Conservation (phyloP, 1,140 invertebrate genomes). For the Polyergus mexicanus region DNA sequence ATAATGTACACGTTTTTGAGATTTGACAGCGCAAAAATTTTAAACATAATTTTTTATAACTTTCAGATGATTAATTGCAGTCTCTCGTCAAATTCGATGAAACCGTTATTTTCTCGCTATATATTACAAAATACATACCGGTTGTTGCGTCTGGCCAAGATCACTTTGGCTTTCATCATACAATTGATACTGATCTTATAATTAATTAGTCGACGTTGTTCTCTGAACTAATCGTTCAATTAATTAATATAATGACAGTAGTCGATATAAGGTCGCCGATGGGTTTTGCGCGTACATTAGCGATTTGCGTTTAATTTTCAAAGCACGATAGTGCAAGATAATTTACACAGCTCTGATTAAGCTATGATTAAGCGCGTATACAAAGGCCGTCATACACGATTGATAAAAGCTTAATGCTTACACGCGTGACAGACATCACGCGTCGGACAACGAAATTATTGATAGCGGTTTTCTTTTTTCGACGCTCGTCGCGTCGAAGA, state of each 20-base stretch:
- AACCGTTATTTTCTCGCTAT: background rate
- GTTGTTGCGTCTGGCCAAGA: background rate
- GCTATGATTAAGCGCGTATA: background rate
- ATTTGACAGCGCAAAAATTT: background rate
- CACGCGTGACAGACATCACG: constrained; percentile 2
- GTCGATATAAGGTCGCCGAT: constrained; percentile 39
- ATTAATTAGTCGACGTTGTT: constrained; percentile 56
- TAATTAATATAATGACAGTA: constrained; percentile 59
- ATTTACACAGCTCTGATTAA: constrained; percentile 45
- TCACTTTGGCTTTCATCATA: background rate
- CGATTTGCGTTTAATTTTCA: constrained; percentile 30
- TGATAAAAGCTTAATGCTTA: constrained; percentile 36
- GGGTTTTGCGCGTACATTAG: constrained; percentile 47
- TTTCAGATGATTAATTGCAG: background rate
- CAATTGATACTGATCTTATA: constrained; percentile 52
- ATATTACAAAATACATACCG: background rate
- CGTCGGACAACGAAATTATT: constrained; percentile 39
- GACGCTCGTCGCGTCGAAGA: background rate
- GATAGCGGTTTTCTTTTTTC: background rate
- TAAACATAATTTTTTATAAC: background rate
- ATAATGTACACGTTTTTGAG: background rate
- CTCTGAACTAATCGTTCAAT: constrained; percentile 51
- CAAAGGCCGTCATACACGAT: constrained; percentile 15
- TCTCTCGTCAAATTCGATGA: background rate
- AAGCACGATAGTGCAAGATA: constrained; percentile 1